Evolutionary conservation across 2,797 vertebrate genomes (phyloP).

Genomic region (Acrossocheilus wenchowensis): DNA sequence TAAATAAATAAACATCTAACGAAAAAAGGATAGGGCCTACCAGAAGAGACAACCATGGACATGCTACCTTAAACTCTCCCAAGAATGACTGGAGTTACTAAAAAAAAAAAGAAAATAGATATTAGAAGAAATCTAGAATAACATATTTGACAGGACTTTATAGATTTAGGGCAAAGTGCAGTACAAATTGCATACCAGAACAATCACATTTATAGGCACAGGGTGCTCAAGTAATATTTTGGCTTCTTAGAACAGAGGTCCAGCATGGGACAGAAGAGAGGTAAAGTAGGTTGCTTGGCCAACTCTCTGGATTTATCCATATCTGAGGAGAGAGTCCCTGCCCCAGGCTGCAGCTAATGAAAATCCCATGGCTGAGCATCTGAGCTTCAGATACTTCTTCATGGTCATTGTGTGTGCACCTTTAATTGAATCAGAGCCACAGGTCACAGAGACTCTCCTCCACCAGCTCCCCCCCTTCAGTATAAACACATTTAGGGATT

Average conservation of each 20-base stretch:
- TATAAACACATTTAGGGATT: slow-evolving; percentile 70
- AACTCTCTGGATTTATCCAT: slow-evolving; percentile 55
- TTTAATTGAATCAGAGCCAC: slow-evolving; percentile 67
- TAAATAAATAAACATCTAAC: neutral
- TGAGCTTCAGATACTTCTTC: slow-evolving; percentile 57
- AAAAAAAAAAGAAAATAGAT: neutral
- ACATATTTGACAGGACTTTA: slow-evolving; percentile 25
- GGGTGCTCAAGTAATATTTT: slow-evolving; percentile 41
- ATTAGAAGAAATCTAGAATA: slow-evolving; percentile 23
- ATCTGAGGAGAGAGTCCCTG: slow-evolving; percentile 61
- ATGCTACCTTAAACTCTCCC: neutral
- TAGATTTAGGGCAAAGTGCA: slow-evolving; percentile 1
- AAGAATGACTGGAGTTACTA: neutral
- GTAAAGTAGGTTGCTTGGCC: slow-evolving; percentile 55
- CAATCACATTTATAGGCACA: slow-evolving; percentile 25
- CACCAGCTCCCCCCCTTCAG: slow-evolving; percentile 55
- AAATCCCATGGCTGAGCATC: slow-evolving; percentile 68
- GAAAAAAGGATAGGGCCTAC: neutral
- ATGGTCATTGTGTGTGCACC: slow-evolving; percentile 62
- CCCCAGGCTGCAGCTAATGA: slow-evolving; percentile 68
- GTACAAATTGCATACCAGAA: slow-evolving; percentile 30
- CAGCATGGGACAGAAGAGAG: slow-evolving; percentile 47
- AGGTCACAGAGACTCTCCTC: slow-evolving; percentile 63
- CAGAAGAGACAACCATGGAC: neutral
- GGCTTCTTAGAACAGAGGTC: slow-evolving; percentile 40